Percentiles rank a stretch among this genome's conserved stretches.
Conservation (phyloP, 2,113 vertebrate species). For the Hippocampus mohnikei region DNA sequence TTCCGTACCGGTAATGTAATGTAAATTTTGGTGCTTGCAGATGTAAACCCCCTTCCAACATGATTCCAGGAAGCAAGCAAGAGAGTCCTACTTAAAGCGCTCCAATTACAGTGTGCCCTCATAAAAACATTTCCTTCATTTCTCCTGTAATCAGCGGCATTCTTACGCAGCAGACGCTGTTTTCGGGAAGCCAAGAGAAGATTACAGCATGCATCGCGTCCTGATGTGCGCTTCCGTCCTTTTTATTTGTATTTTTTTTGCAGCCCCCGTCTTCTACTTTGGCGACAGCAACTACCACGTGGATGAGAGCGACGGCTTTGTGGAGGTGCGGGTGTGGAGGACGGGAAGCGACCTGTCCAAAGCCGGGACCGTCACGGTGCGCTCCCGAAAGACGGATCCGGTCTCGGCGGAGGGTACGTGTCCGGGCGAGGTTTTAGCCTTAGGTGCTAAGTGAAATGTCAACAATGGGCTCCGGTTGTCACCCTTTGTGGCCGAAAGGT, state of each 20-base stretch:
- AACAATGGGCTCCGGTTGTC: slow-evolving; percentile 42
- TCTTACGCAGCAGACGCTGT: slow-evolving; percentile 28
- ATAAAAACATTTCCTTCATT: slow-evolving; percentile 27
- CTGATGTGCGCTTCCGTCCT: slow-evolving; percentile 4
- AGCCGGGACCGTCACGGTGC: slow-evolving; percentile 81
- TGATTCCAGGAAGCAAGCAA: slow-evolving; percentile 40
- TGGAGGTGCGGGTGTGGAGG: slow-evolving; percentile 87
- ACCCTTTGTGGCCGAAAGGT: slow-evolving; percentile 23
- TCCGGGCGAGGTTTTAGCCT: slow-evolving; percentile 10
- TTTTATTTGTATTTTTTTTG: slow-evolving; percentile 8
- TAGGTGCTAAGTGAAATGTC: slow-evolving; percentile 30
- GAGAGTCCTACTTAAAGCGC: slow-evolving; percentile 43
- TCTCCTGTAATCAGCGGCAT: slow-evolving; percentile 54
- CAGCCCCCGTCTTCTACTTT: slow-evolving; percentile 90
- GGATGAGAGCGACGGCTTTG: slow-evolving; percentile 83
- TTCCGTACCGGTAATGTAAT: background rate
- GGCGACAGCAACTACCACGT: slow-evolving; percentile 78
- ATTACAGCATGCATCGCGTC: slow-evolving; percentile 26
- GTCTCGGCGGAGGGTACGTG: slow-evolving; percentile 84
- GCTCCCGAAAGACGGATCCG: slow-evolving; percentile 84
- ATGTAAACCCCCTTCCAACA: slow-evolving; percentile 31
- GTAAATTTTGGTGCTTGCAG: slow-evolving; percentile 6
- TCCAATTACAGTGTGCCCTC: slow-evolving; percentile 48
- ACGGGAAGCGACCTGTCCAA: slow-evolving; percentile 86
- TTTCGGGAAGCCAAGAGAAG: slow-evolving; percentile 22